These are phyloP conservation scores for Parazoanthus swiftii DNA, from an alignment of 92 coral and sea anemone species.

Conservation along the genomic window DNA sequence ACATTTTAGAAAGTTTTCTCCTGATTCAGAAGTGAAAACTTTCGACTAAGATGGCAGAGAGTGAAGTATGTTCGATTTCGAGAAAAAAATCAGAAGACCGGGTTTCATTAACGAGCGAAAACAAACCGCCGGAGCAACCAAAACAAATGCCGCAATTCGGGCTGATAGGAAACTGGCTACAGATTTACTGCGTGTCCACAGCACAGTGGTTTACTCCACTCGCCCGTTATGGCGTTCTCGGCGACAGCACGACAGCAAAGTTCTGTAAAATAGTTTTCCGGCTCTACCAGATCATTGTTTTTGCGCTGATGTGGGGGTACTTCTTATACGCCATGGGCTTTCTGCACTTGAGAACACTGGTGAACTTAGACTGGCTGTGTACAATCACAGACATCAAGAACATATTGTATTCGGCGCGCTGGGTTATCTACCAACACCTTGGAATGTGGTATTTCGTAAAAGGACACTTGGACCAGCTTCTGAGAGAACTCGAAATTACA, in stretches of 20 bases:
- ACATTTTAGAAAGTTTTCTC: background rate
- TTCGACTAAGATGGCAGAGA: background rate
- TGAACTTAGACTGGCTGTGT: slow-evolving; percentile 46
- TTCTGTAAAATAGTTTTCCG: slow-evolving; percentile 5
- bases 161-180: background rate
- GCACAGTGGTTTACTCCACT: slow-evolving; percentile 50
- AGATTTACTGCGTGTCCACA: slow-evolving; percentile 28
- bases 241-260: background rate
- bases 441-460: slow-evolving; percentile 25
- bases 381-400: slow-evolving; percentile 51
- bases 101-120: background rate
- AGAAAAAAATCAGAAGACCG: background rate
- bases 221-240: background rate
- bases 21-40: background rate
- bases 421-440: slow-evolving; percentile 45
- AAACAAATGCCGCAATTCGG: background rate
- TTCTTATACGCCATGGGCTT: slow-evolving; percentile 52
- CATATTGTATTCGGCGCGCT: slow-evolving; percentile 24
- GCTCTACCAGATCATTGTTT: slow-evolving; percentile 25
- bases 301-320: slow-evolving; percentile 41
- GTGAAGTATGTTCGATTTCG: background rate
- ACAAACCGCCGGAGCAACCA: background rate
- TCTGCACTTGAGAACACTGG: slow-evolving; percentile 16
- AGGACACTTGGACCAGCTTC: slow-evolving; percentile 21
- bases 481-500: slow-evolving; percentile 17